These are phyloP conservation scores for Pelosia muscerda DNA, from an alignment of 2,888 invertebrate species.

Conservation along the genomic window DNA sequence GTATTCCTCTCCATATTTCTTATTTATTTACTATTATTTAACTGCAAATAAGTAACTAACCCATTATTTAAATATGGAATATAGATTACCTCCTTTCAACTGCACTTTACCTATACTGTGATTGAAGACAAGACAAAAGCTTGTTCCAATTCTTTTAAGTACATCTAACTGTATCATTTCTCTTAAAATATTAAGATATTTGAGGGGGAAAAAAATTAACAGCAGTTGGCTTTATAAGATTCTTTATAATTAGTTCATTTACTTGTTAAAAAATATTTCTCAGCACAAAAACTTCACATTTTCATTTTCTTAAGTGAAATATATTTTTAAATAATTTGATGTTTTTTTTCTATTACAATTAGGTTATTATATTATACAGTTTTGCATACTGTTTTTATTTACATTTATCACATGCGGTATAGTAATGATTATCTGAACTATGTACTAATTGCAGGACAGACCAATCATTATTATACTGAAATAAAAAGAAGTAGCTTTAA, in stretches of 20 bases:
- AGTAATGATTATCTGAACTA: background rate
- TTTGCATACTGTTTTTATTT: conserved; percentile 10
- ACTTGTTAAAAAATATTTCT: background rate
- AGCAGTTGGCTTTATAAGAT: background rate
- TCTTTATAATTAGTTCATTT: background rate
- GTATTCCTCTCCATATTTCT: background rate
- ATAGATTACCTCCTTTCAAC: background rate
- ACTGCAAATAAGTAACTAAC: background rate
- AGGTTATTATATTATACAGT: conserved; percentile 14
- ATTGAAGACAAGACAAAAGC: too few species aligned
- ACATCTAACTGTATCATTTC: background rate
- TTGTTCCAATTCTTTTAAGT: background rate
- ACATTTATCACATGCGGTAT: background rate
- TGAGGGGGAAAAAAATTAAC: background rate
- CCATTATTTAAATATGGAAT: background rate
- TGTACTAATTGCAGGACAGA: background rate
- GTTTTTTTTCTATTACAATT: background rate
- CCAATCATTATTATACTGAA: background rate
- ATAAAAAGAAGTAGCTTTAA: conserved; percentile 3
- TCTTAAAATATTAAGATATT: background rate
- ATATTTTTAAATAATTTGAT: background rate
- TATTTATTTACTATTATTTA: background rate
- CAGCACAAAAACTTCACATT: background rate
- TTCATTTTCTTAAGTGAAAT: background rate
- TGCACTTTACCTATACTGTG: background rate